Base-by-base conservation (phyloP, 2,797 vertebrate genomes). In the Lagothrix lagotricha region DNA sequence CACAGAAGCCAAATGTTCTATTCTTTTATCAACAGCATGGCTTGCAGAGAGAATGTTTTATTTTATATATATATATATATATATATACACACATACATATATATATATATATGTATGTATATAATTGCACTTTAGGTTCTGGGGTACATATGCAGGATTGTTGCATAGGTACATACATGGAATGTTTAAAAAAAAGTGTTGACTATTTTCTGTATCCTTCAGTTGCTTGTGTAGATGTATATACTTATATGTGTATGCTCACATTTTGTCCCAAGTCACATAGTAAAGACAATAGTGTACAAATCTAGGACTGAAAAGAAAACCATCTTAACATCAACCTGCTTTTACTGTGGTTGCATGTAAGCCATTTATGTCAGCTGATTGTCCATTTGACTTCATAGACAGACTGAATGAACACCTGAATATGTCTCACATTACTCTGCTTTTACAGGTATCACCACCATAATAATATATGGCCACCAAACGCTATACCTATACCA, bases 361-460 rank as follows among this genome's bases (percentile, higher is more conserved):
- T 77, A 85, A 89, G 8, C 46, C 72, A 70, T 94, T n/a, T 93
- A 52, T 94, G 54, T 95, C 15, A 67, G 72, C 46, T 93, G 83
- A 94, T 82, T 90, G 48, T 52, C 46, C 17, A 61, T 88, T 10
- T 93, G 61, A 86, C 52, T 67, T 7, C 12, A 50, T 54, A 30
- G 36, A 39, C 26, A 84, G 33, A 85, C 33, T n/a, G 48, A 88
- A 61, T 30, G n/a, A 39, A 93, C 70, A 84, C 48, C 30, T 36
- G 26, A 91, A 24, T 52, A 15, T 41, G 50, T 84, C 76, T 88
- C 48, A 50, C n/a, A 26, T 94, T 41, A 76, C 22, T 92, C 52
- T 88, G 44, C 50, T 88, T 82, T 95, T 97, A 77, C 64, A 95
- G 70, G 54, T 86, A 52, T 77, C 20, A 67, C 28, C 87, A 13